A percentile compares a stretch with the other conserved stretches of the same genome.
Evolutionary conservation across 2,797 vertebrate genomes (phyloP).

Genomic region (Galagoides demidoff): DNA sequence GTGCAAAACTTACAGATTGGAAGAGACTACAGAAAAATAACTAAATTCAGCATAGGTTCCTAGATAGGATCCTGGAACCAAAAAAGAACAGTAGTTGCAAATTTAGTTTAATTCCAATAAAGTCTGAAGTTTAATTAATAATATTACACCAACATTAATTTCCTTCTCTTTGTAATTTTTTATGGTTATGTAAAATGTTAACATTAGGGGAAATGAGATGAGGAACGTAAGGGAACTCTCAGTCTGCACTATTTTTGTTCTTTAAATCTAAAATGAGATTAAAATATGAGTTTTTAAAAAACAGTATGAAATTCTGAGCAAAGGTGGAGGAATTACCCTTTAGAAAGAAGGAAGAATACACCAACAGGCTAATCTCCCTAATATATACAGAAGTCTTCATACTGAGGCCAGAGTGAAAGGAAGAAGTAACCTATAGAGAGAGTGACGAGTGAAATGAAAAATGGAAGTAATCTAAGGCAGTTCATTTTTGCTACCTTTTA

Average conservation of each 20-base stretch:
- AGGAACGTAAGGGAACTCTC: not conserved
- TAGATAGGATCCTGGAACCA: not conserved
- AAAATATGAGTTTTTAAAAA: not conserved
- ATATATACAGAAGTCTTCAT: no score
- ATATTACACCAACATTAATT: not conserved
- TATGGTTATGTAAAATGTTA: not conserved
- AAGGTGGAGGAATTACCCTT: not conserved
- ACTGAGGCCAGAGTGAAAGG: not conserved
- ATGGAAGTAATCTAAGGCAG: not conserved
- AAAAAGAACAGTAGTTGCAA: constrained; percentile 29
- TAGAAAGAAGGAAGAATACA: not conserved
- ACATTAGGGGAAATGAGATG: not conserved
- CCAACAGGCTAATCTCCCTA: no score
- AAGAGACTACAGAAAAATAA: not conserved
- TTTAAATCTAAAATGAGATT: not conserved
- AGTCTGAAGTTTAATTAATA: constrained; percentile 6
- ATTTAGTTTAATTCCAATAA: constrained; percentile 23
- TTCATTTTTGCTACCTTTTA: not conserved
- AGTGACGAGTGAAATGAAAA: not conserved
- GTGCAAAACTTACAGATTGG: not conserved
- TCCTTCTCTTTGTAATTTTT: constrained; percentile 1
- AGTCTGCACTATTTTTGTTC: not conserved
- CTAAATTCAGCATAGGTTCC: not conserved
- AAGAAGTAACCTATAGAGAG: not conserved
- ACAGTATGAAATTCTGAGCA: not conserved